Percentiles rank a stretch among this genome's conserved stretches.
Conservation (phyloP, 2,888 invertebrate genomes). For the Epirrita christyi region DNA sequence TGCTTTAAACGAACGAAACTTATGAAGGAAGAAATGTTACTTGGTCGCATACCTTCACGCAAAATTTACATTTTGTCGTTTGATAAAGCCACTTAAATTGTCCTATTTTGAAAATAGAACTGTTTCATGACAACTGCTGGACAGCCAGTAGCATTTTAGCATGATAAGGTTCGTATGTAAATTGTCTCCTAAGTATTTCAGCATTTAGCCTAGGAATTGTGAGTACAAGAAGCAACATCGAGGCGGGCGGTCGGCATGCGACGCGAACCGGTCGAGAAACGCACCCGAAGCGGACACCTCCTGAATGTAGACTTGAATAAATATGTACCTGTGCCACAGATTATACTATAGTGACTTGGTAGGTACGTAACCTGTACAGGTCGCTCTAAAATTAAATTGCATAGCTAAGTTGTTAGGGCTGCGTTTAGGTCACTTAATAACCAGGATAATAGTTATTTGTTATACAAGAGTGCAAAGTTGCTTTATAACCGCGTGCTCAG, state of each 20-base stretch:
- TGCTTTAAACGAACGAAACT: not conserved
- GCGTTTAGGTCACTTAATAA: too few species aligned
- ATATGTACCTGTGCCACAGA: conserved; percentile 15
- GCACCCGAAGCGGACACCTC: conserved; percentile 34
- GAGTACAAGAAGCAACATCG: conserved; percentile 21
- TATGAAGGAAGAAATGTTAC: not conserved
- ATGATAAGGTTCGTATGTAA: conserved; percentile 13
- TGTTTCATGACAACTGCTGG: conserved; percentile 6
- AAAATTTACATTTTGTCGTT: conserved; percentile 11
- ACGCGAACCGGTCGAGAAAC: conserved; percentile 50
- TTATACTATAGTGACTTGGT: conserved; percentile 3
- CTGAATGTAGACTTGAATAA: conserved; percentile 32
- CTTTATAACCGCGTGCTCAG: too few species aligned
- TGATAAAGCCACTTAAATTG: conserved; percentile 16
- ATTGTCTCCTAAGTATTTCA: not conserved
- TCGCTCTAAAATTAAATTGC: conserved; percentile 18
- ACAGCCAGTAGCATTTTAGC: conserved; percentile 9
- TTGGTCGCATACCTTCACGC: not conserved
- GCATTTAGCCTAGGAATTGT: conserved; percentile 11
- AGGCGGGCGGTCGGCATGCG: conserved; percentile 49
- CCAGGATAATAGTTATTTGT: too few species aligned
- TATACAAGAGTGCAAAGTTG: too few species aligned
- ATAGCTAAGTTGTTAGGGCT: conserved; percentile 5
- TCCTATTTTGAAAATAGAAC: conserved; percentile 10
- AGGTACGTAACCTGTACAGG: conserved; percentile 9